Evolutionary conservation across 2,888 invertebrate species (phyloP).

Genomic region (Dryadula phaetusa): DNA sequence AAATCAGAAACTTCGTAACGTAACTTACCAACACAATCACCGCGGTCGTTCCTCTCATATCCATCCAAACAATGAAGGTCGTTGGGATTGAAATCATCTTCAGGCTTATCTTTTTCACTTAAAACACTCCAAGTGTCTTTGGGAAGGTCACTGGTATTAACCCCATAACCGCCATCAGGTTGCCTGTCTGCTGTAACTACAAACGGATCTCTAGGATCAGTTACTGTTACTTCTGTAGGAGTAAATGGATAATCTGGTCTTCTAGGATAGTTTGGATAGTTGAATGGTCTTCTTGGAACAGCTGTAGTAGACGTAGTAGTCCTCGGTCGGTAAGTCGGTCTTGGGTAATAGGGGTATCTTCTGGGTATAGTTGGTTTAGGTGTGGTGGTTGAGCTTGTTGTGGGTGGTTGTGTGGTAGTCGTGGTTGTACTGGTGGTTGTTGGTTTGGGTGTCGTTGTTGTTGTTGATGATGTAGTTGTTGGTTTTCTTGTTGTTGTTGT

Average conservation of each 20-base stretch:
- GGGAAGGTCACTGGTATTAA: slow-evolving; percentile 60
- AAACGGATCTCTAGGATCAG: slow-evolving; percentile 49
- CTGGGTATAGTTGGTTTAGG: slow-evolving; percentile 44
- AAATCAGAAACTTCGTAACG: too few relatives aligned
- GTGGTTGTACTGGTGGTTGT: slow-evolving; percentile 47
- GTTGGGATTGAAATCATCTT: slow-evolving; percentile 59
- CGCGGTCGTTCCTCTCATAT: slow-evolving; percentile 79
- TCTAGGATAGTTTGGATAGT: slow-evolving; percentile 47
- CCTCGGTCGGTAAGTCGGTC: slow-evolving; percentile 43
- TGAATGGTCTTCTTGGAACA: slow-evolving; percentile 46
- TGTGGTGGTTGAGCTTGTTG: slow-evolving; percentile 49
- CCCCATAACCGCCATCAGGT: slow-evolving; percentile 53
- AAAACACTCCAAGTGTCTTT: slow-evolving; percentile 63
- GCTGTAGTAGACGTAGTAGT: slow-evolving; percentile 42
- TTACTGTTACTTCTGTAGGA: slow-evolving; percentile 51
- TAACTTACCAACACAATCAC: slow-evolving; percentile 84
- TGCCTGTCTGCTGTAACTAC: slow-evolving; percentile 55
- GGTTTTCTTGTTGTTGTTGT: slow-evolving; percentile 46
- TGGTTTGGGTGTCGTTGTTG: slow-evolving; percentile 38
- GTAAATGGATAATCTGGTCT: slow-evolving; percentile 46
- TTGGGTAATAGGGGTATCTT: slow-evolving; percentile 50
- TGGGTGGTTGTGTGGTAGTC: slow-evolving; percentile 45
- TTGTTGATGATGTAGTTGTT: slow-evolving; percentile 39
- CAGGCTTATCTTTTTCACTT: slow-evolving; percentile 52
- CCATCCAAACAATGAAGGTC: slow-evolving; percentile 78